Evolutionary conservation across 2,797 vertebrate genomes (phyloP).

Genomic region (Rhabdophis nuchalis): DNA sequence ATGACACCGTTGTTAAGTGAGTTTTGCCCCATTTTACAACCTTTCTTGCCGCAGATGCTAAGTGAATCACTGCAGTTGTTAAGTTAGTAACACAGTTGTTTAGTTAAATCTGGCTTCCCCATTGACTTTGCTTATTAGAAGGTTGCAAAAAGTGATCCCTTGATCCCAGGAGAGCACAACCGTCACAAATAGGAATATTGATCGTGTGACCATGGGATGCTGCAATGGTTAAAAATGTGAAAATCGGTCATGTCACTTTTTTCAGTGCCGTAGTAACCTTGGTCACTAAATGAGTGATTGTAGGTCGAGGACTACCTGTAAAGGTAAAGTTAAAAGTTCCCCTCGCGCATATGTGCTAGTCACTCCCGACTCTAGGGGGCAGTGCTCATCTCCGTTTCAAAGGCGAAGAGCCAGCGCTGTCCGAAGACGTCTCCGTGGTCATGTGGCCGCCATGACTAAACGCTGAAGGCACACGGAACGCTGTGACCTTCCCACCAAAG

Average conservation of each 20-base stretch:
- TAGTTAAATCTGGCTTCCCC: neutral
- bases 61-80: neutral
- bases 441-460: too few species aligned
- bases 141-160: neutral
- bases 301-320: neutral
- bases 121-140: neutral
- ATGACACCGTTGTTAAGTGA: neutral
- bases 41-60: neutral
- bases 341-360: too few species aligned
- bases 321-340: too few species aligned
- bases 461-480: too few species aligned
- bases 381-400: too few species aligned
- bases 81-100: neutral
- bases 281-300: neutral
- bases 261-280: neutral
- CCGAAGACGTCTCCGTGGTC: too few species aligned
- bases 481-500: too few species aligned
- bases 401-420: too few species aligned
- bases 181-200: neutral
- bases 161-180: neutral
- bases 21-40: neutral
- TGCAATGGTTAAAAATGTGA: neutral
- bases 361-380: too few species aligned
- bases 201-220: neutral
- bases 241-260: neutral